Base-by-base conservation (phyloP, 2,888 invertebrate species). In the Drosophila formosana region DNA sequence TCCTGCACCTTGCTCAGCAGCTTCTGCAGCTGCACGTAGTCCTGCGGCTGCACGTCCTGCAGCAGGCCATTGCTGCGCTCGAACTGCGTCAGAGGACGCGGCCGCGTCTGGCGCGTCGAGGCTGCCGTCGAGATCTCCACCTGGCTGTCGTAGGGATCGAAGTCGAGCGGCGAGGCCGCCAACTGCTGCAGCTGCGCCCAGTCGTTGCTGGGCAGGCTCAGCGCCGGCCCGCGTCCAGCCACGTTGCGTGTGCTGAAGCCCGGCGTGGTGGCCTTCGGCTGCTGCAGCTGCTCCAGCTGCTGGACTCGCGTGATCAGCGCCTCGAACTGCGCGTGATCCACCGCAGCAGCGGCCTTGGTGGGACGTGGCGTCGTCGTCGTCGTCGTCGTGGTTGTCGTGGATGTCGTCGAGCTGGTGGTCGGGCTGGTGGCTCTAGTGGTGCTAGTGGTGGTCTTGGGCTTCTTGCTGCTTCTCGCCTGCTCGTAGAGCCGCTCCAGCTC, bases 11-110 rank as follows among this genome's bases (percentile, higher is more conserved):
- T 93, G 45, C 92, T 92, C 34, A 94, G 83, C 3, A 94, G 81
- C 80, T 93, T 92, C 49, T 93, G 93, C 8, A 94, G 78, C 75
- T 93, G 93, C 25, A 93, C 90, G 49, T 93, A 93, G 74, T 95
- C 94, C 50, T 93, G 93, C 37, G 94, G 92, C 39, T 93, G 91
- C 0, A 91, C 91, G 18, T 90, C 88, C 11, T 78, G 87, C 37
- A 90, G 67, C 60, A 89, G 80, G 3, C 89, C 90, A 23, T 91
- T 91, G 41, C 88, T 90, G 0, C 88, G 72, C 62, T 91, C 90
- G 5, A 91, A 90, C 57, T 50, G 77, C 68, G 13, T 78, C 11
- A 74, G 26, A 0, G 78, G 85, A 0, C 71, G 64, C 47, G 76
- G 84, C 3, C 62, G 13, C 3, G 13, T 67, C 41, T 78, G 84